A percentile compares a stretch with the other conserved stretches of the same genome.
These are phyloP conservation scores for Napeogenes sylphis DNA, from an alignment of 2,888 invertebrate species.

Conservation along the genomic window DNA sequence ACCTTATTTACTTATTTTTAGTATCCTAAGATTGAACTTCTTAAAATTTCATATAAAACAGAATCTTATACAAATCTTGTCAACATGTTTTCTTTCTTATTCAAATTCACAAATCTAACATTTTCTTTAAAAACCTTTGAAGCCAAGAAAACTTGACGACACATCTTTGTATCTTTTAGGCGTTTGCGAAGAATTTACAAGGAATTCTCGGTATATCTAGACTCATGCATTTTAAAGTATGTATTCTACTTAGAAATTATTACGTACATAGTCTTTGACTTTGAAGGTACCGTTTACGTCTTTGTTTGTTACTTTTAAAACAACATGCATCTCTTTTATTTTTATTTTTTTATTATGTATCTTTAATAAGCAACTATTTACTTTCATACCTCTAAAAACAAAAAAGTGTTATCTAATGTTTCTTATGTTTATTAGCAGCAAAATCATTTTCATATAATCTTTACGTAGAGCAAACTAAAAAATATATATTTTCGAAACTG, in stretches of 20 bases:
- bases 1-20: too few relatives aligned
- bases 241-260: constrained; percentile 5
- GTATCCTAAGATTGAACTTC: too few relatives aligned
- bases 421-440: too few relatives aligned
- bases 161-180: constrained; percentile 7
- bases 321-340: too few relatives aligned
- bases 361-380: too few relatives aligned
- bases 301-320: not conserved
- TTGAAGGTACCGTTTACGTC: not conserved
- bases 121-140: constrained; percentile 8
- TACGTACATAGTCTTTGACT: not conserved
- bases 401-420: too few relatives aligned
- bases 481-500: not conserved
- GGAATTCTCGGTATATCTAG: constrained; percentile 7
- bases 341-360: too few relatives aligned
- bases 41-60: too few relatives aligned
- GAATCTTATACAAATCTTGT: not conserved
- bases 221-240: constrained; percentile 14
- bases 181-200: constrained; percentile 12
- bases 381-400: too few relatives aligned
- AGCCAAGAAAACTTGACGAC: constrained; percentile 5
- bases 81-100: constrained; percentile 2
- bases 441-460: too few relatives aligned
- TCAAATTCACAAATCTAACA: constrained; percentile 1
- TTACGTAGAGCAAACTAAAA: too few relatives aligned